Evolutionary conservation across 1,140 invertebrate genomes (phyloP), one percentile per base, ranked within the genome.

Genomic region (Scaptomyza pallida): DNA sequence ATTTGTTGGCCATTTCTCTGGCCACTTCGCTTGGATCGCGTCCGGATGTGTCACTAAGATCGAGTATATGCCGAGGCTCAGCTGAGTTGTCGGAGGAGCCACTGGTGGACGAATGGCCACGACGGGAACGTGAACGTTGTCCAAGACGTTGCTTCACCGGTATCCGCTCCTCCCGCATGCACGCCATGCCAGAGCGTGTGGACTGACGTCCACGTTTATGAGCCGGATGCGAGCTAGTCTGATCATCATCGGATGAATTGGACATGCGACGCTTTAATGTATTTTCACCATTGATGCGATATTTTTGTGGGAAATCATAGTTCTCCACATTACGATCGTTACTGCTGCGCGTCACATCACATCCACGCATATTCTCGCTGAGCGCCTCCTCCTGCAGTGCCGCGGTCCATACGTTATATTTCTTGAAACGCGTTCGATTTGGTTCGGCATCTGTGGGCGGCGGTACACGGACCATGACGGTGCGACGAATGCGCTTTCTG

Each of bases 1-100:
- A 92, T 89, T 96, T 95, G 35, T 93, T 92, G 10, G 94, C 93
- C 76, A 96, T 95, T 82, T 96, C 95, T 45, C 90, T 92, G 30
- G 94, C 95, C 56, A 96, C 92, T 64, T 93, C 94, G 5, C 93
- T 93, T 45, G 93, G 89, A 41, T 92, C 90, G 45, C 92, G 92
- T 13, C 90, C 89, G 4, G 10, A 30, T 5, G 62, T 62, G n/a
- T 92, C 90, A 19, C 86, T 90, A 26, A 93, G 91, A 54, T 93
- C 92, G 2, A 92, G 89, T 65, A 92, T 93, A 61, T 80, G 72
- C 40, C 90, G 55, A 0, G 89, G 75, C 41, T 89, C 80, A 16
- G 76, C 76, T 2, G 77, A 89, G 3, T 74, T 78, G 30, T 90
- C 89, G 1, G 89, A 90, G 1, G 83, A 83, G 5, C 75, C 82